Conservation (phyloP, 2,797 vertebrate species). For the Antennarius maculatus region DNA sequence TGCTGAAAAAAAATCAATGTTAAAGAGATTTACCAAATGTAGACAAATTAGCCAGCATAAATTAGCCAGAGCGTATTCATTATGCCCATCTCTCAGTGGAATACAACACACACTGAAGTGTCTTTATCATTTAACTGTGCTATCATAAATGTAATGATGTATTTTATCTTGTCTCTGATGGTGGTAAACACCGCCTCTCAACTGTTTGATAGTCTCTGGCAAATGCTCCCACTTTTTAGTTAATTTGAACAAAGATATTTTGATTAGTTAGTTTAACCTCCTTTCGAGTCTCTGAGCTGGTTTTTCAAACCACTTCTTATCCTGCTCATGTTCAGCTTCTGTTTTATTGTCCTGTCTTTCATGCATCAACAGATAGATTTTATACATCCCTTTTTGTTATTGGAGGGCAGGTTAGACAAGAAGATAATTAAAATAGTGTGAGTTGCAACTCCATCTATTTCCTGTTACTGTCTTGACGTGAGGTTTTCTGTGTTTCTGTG, state of each 20-base stretch:
- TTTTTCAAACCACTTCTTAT: slow-evolving; percentile 55
- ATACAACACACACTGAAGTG: slow-evolving; percentile 57
- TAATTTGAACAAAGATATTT: slow-evolving; percentile 35
- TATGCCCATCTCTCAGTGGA: slow-evolving; percentile 64
- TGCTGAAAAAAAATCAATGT: slow-evolving; percentile 70
- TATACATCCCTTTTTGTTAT: slow-evolving; percentile 78
- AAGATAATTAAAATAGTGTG: slow-evolving; percentile 78
- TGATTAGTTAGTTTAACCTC: slow-evolving; percentile 53
- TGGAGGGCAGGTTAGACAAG: slow-evolving; percentile 79
- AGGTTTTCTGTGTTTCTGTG: slow-evolving; percentile 58
- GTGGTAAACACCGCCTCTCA: slow-evolving; percentile 55
- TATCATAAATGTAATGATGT: slow-evolving; percentile 77
- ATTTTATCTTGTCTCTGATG: slow-evolving; percentile 68
- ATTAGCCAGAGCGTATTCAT: slow-evolving; percentile 73
- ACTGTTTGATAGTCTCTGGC: slow-evolving; percentile 27
- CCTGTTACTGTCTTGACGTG: slow-evolving; percentile 64
- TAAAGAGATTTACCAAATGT: slow-evolving; percentile 72
- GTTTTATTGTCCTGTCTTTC: slow-evolving; percentile 78
- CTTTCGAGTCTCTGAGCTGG: slow-evolving; percentile 47
- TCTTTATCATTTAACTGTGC: slow-evolving; percentile 74
- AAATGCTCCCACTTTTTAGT: slow-evolving; percentile 11
- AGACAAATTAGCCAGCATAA: slow-evolving; percentile 75
- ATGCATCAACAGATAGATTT: slow-evolving; percentile 80
- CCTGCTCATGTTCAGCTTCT: slow-evolving; percentile 52
- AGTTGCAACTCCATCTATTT: slow-evolving; percentile 69